Evolutionary conservation across 2,113 vertebrate genomes (phyloP).

Genomic region (Verasper variegatus): DNA sequence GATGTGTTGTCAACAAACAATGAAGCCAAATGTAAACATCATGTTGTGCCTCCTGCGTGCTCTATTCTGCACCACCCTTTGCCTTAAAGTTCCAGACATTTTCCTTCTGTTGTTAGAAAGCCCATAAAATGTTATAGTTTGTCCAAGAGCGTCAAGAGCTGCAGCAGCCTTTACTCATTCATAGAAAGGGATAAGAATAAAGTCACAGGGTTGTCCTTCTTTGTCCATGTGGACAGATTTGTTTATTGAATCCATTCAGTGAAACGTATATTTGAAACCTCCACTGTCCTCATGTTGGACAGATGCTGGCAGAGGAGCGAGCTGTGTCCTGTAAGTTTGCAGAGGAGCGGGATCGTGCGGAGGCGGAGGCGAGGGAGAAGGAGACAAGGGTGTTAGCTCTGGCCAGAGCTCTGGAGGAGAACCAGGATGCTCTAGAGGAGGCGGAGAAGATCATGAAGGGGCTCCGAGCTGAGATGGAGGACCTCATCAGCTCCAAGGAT

Average conservation of each 20-base stretch:
- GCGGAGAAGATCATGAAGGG: slow-evolving; percentile 88
- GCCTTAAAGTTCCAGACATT: no score
- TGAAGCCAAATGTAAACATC: no score
- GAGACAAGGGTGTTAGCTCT: slow-evolving; percentile 90
- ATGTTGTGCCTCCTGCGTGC: no score
- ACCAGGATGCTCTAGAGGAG: slow-evolving; percentile 87
- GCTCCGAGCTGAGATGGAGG: slow-evolving; percentile 92
- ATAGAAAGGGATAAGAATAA: not conserved
- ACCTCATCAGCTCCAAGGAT: slow-evolving; percentile 95
- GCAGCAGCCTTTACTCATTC: not conserved
- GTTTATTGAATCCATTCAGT: not conserved
- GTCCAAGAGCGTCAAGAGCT: no score
- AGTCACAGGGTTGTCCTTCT: not conserved
- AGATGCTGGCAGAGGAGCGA: slow-evolving; percentile 95
- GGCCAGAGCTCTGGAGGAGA: slow-evolving; percentile 89
- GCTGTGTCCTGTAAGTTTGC: slow-evolving; percentile 88
- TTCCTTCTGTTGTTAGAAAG: no score
- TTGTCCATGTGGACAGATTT: not conserved
- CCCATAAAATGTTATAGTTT: no score
- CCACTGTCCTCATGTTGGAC: not conserved
- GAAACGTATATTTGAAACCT: not conserved
- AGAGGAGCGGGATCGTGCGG: slow-evolving; percentile 92
- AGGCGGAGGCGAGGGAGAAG: slow-evolving; percentile 92
- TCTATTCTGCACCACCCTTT: no score
- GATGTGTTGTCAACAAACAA: no score